A percentile compares a stretch with the other conserved stretches of the same genome.
Conservation (phyloP, 2,888 invertebrate genomes). For the Limulus polyphemus region DNA sequence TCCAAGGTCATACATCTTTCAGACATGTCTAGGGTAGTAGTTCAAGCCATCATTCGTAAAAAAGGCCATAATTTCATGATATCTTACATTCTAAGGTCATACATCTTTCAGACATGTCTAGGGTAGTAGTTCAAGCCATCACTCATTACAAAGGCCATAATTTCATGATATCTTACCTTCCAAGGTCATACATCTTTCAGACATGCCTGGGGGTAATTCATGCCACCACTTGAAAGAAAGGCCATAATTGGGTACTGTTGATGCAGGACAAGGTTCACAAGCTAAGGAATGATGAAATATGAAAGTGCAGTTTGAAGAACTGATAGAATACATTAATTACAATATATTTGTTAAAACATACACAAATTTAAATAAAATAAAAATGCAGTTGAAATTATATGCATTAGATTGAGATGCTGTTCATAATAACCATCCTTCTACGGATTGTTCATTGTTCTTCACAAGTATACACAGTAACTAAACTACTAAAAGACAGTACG, state of each 20-base stretch:
- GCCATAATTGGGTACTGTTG: conserved; percentile 44
- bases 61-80: conserved; percentile 38
- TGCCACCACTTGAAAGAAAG: conserved; percentile 41
- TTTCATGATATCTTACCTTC: conserved; percentile 28
- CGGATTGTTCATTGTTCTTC: too few species aligned
- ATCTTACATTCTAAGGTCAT: conserved; percentile 30
- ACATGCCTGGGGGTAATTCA: conserved; percentile 39
- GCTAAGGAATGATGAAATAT: conserved; percentile 11
- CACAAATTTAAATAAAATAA: too few species aligned
- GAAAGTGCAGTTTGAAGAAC: too few species aligned
- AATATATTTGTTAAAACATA: too few species aligned
- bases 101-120: conserved; percentile 40
- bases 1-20: conserved; percentile 39
- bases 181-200: conserved; percentile 39
- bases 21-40: conserved; percentile 40
- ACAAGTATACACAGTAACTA: too few species aligned
- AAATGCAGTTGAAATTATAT: too few species aligned
- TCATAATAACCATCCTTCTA: too few species aligned
- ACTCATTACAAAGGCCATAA: conserved; percentile 40
- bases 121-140: conserved; percentile 42
- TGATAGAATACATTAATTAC: too few species aligned
- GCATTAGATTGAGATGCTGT: too few species aligned
- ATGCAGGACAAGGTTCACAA: conserved; percentile 39
- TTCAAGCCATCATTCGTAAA: conserved; percentile 40
- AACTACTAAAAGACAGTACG: too few species aligned